Evolutionary conservation across 1,140 invertebrate species (phyloP).

Genomic region (Eupristina koningsbergeri): DNA sequence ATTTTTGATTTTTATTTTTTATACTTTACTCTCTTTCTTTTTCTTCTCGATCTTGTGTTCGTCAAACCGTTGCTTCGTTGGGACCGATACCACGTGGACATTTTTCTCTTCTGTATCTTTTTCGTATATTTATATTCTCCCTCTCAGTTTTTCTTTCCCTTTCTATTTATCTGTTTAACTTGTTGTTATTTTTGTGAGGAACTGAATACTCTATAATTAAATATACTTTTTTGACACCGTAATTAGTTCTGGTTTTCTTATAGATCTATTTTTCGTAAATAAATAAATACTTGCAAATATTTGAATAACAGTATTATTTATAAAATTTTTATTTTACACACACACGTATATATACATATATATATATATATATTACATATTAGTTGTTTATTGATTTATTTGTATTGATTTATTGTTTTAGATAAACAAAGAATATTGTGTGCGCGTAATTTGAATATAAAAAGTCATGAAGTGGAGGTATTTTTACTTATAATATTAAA

Average conservation of each 20-base stretch:
- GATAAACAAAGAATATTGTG: too few species aligned
- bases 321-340: too few species aligned
- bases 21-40: not conserved
- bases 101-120: slow-evolving; percentile 44
- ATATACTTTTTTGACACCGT: not conserved
- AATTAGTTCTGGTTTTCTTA: slow-evolving; percentile 21
- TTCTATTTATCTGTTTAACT: too few species aligned
- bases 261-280: not conserved
- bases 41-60: not conserved
- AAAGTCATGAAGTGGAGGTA: too few species aligned
- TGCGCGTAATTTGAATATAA: too few species aligned
- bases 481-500: too few species aligned
- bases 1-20: too few species aligned
- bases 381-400: too few species aligned
- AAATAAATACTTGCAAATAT: not conserved
- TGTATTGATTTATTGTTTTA: too few species aligned
- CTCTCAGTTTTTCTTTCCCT: slow-evolving; percentile 10
- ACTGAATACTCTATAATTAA: slow-evolving; percentile 41
- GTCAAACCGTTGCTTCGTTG: not conserved
- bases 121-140: too few species aligned
- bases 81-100: not conserved
- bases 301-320: not conserved
- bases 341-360: too few species aligned
- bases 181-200: slow-evolving; percentile 20
- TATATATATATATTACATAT: too few species aligned